phyloP scores from a whole-genome alignment of 2,113 vertebrate species.

The Passer domesticus region DNA sequence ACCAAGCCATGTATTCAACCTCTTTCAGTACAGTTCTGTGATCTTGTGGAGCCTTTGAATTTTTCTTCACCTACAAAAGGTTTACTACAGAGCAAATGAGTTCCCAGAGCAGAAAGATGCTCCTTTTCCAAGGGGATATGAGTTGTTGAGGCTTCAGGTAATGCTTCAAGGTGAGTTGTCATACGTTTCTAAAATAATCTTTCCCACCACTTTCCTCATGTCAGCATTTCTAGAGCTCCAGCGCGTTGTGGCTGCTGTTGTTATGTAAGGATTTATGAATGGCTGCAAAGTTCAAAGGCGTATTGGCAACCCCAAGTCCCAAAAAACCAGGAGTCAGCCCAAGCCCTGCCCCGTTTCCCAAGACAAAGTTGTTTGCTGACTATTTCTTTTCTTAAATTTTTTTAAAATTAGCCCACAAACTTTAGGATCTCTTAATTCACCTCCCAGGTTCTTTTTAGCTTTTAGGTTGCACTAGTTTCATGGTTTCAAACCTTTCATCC shows the following conservation, averaged over 20 bases:
- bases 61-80: not conserved
- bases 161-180: not conserved
- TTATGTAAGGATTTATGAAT: conserved; percentile 31
- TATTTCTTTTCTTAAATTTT: conserved; percentile 6
- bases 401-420: not conserved
- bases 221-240: conserved; percentile 40
- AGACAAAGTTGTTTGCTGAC: not conserved
- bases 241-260: not conserved
- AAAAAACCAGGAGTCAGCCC: conserved; percentile 33
- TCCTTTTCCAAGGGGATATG: not conserved
- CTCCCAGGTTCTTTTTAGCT: not conserved
- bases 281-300: conserved; percentile 50
- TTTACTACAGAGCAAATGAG: not conserved
- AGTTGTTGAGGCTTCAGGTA: not conserved
- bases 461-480: not conserved
- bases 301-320: not conserved
- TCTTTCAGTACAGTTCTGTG: not conserved
- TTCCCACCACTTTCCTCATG: conserved; percentile 37
- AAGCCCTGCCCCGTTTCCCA: not conserved
- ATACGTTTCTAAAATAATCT: not conserved
- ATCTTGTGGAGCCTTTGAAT: not conserved
- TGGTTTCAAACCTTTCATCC: conserved; percentile 20
- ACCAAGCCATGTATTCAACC: not conserved
- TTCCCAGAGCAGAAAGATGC: not conserved
- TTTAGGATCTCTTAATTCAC: conserved; percentile 21